These are phyloP conservation scores for Pantherophis guttatus DNA, from an alignment of 2,113 vertebrate species.

Conservation along the genomic window DNA sequence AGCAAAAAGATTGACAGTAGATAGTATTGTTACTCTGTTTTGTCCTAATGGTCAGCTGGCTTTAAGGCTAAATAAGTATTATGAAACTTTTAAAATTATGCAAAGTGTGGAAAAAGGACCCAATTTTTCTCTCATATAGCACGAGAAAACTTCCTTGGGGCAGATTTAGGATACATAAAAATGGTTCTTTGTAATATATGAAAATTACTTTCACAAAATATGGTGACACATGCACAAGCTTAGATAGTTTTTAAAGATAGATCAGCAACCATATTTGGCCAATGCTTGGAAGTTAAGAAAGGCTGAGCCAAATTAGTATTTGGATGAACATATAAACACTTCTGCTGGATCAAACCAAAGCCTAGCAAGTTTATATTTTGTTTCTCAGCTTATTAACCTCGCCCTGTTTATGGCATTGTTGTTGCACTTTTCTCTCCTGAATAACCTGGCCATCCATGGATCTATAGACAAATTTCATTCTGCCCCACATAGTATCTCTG, in stretches of 20 bases:
- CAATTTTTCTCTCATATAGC: neutral
- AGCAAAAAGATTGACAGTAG: neutral
- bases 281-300: neutral
- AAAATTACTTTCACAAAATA: neutral
- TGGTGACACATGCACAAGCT: neutral
- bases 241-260: neutral
- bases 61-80: neutral
- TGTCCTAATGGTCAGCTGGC: neutral
- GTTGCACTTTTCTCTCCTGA: neutral
- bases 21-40: neutral
- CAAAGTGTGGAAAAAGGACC: neutral
- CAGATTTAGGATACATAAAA: neutral
- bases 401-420: neutral
- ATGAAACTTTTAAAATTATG: neutral
- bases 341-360: neutral
- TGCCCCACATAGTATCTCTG: neutral
- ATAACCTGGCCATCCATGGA: neutral
- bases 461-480: neutral
- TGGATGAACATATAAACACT: neutral
- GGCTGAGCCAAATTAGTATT: neutral
- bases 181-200: neutral
- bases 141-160: neutral
- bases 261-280: neutral
- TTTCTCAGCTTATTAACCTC: neutral
- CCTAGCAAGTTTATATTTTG: neutral